phyloP scores from a whole-genome alignment of 2,888 invertebrate genomes.

The Elysia crispata region DNA sequence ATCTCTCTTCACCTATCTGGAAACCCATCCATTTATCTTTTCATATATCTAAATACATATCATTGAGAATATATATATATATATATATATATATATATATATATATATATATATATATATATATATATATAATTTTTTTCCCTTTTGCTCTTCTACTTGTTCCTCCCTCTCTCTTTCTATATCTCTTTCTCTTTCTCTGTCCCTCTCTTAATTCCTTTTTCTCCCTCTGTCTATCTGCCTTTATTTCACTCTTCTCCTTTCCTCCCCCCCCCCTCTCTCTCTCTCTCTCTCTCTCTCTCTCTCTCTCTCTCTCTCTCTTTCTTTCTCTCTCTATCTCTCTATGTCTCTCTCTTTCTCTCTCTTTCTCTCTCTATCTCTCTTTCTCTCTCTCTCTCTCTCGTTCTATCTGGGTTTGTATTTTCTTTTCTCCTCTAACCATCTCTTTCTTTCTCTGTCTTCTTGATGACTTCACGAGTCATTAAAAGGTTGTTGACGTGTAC shows the following conservation, averaged over 20 bases:
- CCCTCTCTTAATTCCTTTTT: slow-evolving; percentile 32
- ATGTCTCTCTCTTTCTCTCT: background rate
- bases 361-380: background rate
- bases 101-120: too few relatives aligned
- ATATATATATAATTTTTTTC: too few relatives aligned
- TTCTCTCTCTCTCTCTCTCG: background rate
- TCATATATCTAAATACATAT: too few relatives aligned
- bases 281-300: slow-evolving; percentile 39
- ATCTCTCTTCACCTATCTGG: too few relatives aligned
- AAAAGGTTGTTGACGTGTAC: too few relatives aligned
- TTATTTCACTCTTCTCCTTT: slow-evolving; percentile 32
- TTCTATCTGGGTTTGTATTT: too few relatives aligned
- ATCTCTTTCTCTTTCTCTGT: slow-evolving; percentile 14
- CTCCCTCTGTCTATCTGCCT: slow-evolving; percentile 2
- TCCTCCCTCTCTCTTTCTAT: background rate
- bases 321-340: background rate
- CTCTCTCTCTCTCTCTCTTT: slow-evolving; percentile 38
- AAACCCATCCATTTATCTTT: too few relatives aligned
- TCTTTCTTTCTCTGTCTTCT: too few relatives aligned
- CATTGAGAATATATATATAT: too few relatives aligned
- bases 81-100: too few relatives aligned
- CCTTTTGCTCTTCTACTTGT: background rate
- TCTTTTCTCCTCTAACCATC: too few relatives aligned
- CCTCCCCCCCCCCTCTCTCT: slow-evolving; percentile 33
- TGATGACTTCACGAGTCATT: too few relatives aligned